These are phyloP conservation scores for Pterostichus madidus DNA, from an alignment of 2,888 invertebrate genomes.

Conservation along the genomic window DNA sequence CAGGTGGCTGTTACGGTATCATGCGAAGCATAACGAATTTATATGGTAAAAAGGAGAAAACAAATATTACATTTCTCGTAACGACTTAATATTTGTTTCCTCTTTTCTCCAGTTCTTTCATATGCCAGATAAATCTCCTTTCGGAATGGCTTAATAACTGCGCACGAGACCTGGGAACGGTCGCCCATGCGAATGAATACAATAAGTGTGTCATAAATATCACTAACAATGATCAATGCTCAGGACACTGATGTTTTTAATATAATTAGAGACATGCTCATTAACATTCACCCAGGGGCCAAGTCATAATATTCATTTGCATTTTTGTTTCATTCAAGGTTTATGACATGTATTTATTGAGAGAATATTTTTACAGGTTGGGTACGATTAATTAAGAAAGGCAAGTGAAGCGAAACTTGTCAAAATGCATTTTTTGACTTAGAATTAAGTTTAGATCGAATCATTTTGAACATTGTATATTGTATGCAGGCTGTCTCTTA, in stretches of 20 bases:
- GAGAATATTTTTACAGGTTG: too few species aligned
- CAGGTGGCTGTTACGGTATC: not conserved
- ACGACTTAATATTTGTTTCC: slow-evolving; percentile 28
- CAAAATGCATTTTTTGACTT: too few species aligned
- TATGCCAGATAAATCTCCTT: slow-evolving; percentile 36
- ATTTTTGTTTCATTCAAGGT: too few species aligned
- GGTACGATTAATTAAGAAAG: too few species aligned
- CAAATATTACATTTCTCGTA: slow-evolving; percentile 19
- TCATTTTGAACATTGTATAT: too few species aligned
- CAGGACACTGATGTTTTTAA: not conserved
- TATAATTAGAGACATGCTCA: slow-evolving; percentile 16
- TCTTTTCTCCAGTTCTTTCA: slow-evolving; percentile 31
- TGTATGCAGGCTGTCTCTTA: too few species aligned
- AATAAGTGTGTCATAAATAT: slow-evolving; percentile 28
- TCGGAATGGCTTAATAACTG: slow-evolving; percentile 35
- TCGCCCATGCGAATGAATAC: not conserved
- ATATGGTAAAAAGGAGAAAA: slow-evolving; percentile 6
- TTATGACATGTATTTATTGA: too few species aligned
- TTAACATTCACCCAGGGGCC: slow-evolving; percentile 1
- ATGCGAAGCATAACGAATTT: not conserved
- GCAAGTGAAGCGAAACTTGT: too few species aligned
- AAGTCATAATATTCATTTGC: too few species aligned
- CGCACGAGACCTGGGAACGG: too few species aligned
- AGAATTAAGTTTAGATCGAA: too few species aligned
- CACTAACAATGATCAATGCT: slow-evolving; percentile 2